Conservation (phyloP, 2,797 vertebrate species). For the Channa striata region DNA sequence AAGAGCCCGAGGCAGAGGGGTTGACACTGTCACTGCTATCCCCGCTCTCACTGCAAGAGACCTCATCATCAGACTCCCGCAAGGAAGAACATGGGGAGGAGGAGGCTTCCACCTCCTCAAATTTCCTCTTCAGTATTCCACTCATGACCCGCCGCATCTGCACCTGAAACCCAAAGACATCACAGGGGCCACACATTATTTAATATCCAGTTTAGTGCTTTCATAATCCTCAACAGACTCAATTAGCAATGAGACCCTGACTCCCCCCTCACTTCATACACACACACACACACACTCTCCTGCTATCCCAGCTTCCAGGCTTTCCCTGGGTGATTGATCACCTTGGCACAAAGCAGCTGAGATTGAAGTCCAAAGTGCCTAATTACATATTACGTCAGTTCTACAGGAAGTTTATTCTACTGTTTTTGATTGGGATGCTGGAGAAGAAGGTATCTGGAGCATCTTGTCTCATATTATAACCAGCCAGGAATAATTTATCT, state of each 20-base stretch:
- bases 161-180: conserved; percentile 76
- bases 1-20: conserved; percentile 92
- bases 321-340: conserved; percentile 78
- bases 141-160: conserved; percentile 90
- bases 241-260: conserved; percentile 73
- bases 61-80: conserved; percentile 94
- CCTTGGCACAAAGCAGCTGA: conserved; percentile 75
- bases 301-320: conserved; percentile 53
- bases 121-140: conserved; percentile 97
- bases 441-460: conserved; percentile 37
- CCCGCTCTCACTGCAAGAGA: conserved; percentile 97
- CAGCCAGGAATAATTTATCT: conserved; percentile 18
- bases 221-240: conserved; percentile 76
- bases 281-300: conserved; percentile 25
- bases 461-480: conserved; percentile 21
- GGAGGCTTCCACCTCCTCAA: conserved; percentile 97
- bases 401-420: conserved; percentile 73
- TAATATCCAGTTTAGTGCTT: conserved; percentile 73
- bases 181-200: conserved; percentile 72
- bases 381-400: conserved; percentile 78
- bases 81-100: conserved; percentile 94
- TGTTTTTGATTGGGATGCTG: conserved; percentile 66
- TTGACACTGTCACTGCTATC: conserved; percentile 98
- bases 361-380: conserved; percentile 73
- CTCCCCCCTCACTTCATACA: conserved; percentile 18